phyloP scores from a whole-genome alignment of 2,888 invertebrate species.

The Andrena flavipes region DNA sequence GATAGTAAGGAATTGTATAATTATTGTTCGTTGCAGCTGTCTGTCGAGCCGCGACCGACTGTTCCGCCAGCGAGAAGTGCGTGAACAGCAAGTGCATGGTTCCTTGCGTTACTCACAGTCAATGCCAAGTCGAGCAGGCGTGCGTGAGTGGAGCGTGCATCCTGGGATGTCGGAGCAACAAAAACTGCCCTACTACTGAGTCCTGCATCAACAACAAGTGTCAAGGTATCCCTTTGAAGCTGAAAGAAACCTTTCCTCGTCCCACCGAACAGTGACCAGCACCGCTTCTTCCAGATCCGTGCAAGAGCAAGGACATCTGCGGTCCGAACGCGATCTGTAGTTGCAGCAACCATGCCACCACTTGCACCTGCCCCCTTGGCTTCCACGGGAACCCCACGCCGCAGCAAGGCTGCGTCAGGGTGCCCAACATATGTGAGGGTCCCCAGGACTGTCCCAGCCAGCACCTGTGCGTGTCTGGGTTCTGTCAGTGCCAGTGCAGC shows the following conservation, averaged over 20 bases:
- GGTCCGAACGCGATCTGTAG: constrained; percentile 94
- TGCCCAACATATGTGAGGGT: constrained; percentile 89
- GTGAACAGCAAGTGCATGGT: constrained; percentile 91
- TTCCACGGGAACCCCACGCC: constrained; percentile 95
- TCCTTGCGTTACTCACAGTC: constrained; percentile 92
- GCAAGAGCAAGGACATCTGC: constrained; percentile 90
- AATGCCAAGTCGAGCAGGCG: constrained; percentile 92
- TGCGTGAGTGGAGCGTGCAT: constrained; percentile 92
- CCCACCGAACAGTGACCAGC: background rate
- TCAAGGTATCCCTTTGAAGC: constrained; percentile 82
- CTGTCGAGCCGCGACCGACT: constrained; percentile 91
- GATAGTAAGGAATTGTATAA: background rate
- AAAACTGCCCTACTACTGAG: constrained; percentile 91
- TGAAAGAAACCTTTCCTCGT: background rate
- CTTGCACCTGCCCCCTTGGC: constrained; percentile 93
- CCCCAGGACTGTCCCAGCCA: constrained; percentile 91
- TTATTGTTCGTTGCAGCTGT: constrained; percentile 83
- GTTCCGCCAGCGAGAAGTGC: constrained; percentile 92
- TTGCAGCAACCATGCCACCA: constrained; percentile 90
- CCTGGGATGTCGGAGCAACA: constrained; percentile 93
- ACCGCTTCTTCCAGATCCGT: constrained; percentile 88
- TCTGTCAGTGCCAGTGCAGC: constrained; percentile 92
- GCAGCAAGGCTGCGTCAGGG: constrained; percentile 94
- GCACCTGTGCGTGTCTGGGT: constrained; percentile 91
- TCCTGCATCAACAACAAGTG: constrained; percentile 95